Conservation (phyloP, 2,113 vertebrate species). For the Callopanchax toddi region DNA sequence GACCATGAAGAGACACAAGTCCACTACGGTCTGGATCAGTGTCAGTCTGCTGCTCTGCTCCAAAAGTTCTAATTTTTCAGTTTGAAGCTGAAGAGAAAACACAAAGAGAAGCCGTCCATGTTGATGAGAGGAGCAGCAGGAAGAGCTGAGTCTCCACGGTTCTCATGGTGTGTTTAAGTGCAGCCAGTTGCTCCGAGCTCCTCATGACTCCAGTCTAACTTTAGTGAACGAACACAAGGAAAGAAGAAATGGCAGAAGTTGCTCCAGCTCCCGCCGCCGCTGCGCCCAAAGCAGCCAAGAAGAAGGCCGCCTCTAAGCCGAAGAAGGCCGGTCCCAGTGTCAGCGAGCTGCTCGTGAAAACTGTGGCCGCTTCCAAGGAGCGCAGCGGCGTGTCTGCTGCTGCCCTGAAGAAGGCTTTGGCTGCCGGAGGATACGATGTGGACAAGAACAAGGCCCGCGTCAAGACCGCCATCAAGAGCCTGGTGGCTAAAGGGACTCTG, state of each 20-base stretch:
- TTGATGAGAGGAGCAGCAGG: background rate
- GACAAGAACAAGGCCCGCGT: slow-evolving; percentile 34
- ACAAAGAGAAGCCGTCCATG: slow-evolving; percentile 11
- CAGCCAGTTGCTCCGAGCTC: background rate
- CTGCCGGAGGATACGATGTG: slow-evolving; percentile 28
- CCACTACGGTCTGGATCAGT: background rate
- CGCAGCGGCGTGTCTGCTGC: slow-evolving; percentile 6
- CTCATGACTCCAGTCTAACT: too few species aligned
- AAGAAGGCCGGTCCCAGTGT: slow-evolving; percentile 28
- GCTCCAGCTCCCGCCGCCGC: slow-evolving; percentile 14
- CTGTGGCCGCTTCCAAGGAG: slow-evolving; percentile 38
- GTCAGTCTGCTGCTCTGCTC: background rate
- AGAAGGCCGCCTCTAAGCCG: slow-evolving; percentile 15
- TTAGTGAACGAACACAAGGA: rapidly evolving
- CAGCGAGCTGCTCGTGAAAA: slow-evolving; percentile 25
- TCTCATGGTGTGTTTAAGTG: slow-evolving; percentile 37
- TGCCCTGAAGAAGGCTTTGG: slow-evolving; percentile 24
- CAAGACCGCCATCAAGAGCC: slow-evolving; percentile 27
- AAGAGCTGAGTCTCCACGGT: slow-evolving; percentile 42
- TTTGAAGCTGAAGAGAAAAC: slow-evolving; percentile 42
- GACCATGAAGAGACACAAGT: background rate
- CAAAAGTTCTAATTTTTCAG: background rate
- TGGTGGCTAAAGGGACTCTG: slow-evolving; percentile 10
- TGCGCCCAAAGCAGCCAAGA: slow-evolving; percentile 21
- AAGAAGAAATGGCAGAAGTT: slow-evolving; percentile 39